Evolutionary conservation across 2,113 vertebrate genomes (phyloP).

Genomic region (Nipponia nippon): DNA sequence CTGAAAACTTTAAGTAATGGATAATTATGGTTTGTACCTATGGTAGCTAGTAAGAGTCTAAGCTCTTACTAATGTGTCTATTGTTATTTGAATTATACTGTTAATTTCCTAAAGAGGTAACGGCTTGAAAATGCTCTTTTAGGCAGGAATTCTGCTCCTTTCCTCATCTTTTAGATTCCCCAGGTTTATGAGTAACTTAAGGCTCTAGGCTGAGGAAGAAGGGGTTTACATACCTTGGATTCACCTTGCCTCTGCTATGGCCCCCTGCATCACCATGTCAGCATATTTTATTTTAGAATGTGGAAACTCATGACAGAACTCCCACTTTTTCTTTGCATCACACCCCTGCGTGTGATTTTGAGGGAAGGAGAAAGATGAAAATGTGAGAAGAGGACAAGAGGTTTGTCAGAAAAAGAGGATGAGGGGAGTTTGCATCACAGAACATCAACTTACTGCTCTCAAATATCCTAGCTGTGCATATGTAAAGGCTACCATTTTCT

Average conservation of each 20-base stretch:
- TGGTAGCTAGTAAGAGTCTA: background rate
- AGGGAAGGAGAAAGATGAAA: background rate
- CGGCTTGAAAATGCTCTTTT: background rate
- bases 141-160: background rate
- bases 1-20: background rate
- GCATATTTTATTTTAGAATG: background rate
- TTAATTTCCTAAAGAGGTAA: background rate
- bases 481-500: background rate
- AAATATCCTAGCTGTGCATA: background rate
- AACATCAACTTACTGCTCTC: background rate
- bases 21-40: background rate
- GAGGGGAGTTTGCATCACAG: background rate
- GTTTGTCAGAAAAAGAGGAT: background rate
- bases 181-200: background rate
- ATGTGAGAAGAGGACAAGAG: background rate
- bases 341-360: background rate
- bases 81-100: background rate
- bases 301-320: background rate
- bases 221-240: background rate
- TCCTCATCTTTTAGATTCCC: background rate
- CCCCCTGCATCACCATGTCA: background rate
- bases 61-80: background rate
- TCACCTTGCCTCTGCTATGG: background rate
- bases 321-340: background rate
- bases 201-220: background rate